Evolutionary conservation across 35 echinoderm and acorn worm species (phyloP).

Genomic region (Strongylocentrotus purpuratus): DNA sequence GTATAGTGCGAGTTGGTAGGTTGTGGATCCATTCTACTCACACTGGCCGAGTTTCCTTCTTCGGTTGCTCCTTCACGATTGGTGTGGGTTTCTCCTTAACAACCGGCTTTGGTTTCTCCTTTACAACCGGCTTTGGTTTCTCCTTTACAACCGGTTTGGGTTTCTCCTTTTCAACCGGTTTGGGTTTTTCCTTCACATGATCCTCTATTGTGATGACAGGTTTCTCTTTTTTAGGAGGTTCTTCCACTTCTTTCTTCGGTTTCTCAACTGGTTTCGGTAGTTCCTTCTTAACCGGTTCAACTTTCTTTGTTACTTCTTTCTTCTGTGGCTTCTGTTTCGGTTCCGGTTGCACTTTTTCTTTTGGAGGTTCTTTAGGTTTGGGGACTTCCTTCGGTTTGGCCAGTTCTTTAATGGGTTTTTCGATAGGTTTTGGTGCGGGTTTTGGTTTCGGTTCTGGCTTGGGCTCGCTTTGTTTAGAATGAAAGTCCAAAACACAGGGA

Average conservation of each 20-base stretch:
- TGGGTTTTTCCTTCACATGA: constrained; percentile 47
- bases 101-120: too few relatives aligned
- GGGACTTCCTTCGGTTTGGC: background rate
- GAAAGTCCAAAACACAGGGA: background rate
- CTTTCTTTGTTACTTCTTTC: constrained; percentile 34
- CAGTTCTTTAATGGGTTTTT: background rate
- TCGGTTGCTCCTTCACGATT: background rate
- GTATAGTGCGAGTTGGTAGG: background rate
- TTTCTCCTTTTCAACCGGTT: constrained; percentile 11
- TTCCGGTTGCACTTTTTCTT: constrained; percentile 19
- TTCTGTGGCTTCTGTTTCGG: background rate
- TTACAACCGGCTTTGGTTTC: too few relatives aligned
- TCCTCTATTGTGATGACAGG: background rate
- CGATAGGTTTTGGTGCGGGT: constrained; percentile 19
- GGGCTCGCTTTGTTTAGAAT: constrained; percentile 26
- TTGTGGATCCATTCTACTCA: background rate
- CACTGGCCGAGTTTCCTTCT: background rate
- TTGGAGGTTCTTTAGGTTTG: constrained; percentile 21
- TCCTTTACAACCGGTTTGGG: background rate
- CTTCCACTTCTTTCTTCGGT: constrained; percentile 18
- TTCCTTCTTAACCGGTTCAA: background rate
- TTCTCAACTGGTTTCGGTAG: constrained; percentile 48
- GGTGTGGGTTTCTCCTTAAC: background rate
- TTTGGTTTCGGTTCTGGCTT: constrained; percentile 52
- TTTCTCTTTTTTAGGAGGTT: background rate